phyloP scores from a whole-genome alignment of 2,888 invertebrate genomes.

The Heliconius sara region DNA sequence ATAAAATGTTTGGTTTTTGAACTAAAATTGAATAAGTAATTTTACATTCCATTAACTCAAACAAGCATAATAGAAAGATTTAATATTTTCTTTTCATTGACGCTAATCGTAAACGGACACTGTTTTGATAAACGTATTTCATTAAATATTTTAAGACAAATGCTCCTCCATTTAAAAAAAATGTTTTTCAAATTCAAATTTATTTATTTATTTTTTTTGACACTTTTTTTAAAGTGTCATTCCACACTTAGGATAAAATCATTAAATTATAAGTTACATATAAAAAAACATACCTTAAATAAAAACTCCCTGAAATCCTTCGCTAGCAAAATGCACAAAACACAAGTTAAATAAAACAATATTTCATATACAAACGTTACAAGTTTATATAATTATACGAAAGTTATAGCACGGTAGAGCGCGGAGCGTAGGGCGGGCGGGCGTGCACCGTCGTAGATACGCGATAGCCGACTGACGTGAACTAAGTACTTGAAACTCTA shows the following conservation, averaged over 20 bases:
- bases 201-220: too few species aligned
- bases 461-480: constrained; percentile 57
- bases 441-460: constrained; percentile 58
- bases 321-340: constrained; percentile 18
- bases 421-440: constrained; percentile 56
- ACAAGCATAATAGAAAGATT: too few species aligned
- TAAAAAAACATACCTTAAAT: constrained; percentile 31
- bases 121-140: too few species aligned
- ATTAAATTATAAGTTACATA: neutral
- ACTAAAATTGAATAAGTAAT: too few species aligned
- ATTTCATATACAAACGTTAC: neutral
- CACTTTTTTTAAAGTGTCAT: too few species aligned
- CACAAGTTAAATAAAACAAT: constrained; percentile 24
- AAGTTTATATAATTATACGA: constrained; percentile 11
- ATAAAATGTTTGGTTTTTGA: too few species aligned
- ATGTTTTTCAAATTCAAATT: too few species aligned
- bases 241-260: neutral
- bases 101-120: too few species aligned
- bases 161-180: too few species aligned
- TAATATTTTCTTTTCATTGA: too few species aligned
- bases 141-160: too few species aligned
- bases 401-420: constrained; percentile 17
- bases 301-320: constrained; percentile 34
- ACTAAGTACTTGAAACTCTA: constrained; percentile 28
- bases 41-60: too few species aligned